These are phyloP conservation scores for Sebastes kiyomatsui DNA, from an alignment of 2,797 vertebrate genomes.

Conservation along the genomic window DNA sequence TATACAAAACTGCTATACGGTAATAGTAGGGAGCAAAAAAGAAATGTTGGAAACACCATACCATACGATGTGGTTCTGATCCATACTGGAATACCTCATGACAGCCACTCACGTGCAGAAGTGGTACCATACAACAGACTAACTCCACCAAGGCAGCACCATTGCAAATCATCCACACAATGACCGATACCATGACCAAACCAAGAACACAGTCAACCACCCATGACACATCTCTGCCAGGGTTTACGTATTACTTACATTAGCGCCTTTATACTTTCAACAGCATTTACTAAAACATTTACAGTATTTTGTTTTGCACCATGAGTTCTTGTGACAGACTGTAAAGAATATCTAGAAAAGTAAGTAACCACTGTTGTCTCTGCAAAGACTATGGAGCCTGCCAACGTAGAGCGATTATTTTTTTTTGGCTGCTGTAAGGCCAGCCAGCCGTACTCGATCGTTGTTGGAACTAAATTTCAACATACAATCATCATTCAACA, in stretches of 20 bases:
- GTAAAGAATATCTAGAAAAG: neutral
- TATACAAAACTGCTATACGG: neutral
- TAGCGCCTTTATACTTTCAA: neutral
- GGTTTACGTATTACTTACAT: neutral
- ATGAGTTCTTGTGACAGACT: neutral
- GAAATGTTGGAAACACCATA: too few species aligned
- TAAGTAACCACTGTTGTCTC: neutral
- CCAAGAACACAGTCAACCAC: too few species aligned
- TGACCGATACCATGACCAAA: neutral
- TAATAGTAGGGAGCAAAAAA: neutral
- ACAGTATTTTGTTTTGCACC: neutral
- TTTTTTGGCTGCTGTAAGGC: neutral
- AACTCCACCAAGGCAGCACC: too few species aligned
- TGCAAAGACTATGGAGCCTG: neutral
- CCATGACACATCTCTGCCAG: too few species aligned
- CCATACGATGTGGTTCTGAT: too few species aligned
- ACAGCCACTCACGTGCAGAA: fast-evolving
- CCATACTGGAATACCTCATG: too few species aligned
- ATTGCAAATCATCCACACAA: neutral
- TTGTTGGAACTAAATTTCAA: neutral
- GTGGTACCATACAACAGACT: too few species aligned
- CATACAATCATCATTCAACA: neutral
- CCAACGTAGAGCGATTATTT: neutral
- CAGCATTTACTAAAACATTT: neutral
- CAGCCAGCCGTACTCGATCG: neutral